A percentile compares a stretch with the other conserved stretches of the same genome.
These are phyloP conservation scores for Doris montereyensis DNA, from an alignment of 2,888 invertebrate species.

Conservation along the genomic window DNA sequence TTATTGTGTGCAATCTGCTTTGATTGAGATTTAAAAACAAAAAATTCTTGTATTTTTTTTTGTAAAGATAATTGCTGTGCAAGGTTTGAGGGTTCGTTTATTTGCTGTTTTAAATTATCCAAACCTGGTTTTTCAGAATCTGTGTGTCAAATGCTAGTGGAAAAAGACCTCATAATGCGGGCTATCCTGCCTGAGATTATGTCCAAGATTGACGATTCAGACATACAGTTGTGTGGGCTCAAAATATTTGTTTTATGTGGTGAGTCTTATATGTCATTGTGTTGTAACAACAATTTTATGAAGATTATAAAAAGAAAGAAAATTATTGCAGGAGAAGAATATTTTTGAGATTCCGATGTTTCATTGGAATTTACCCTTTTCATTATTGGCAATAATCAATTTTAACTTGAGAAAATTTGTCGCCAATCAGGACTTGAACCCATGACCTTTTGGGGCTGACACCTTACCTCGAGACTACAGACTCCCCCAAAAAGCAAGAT, in stretches of 20 bases:
- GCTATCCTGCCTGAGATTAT: slow-evolving; percentile 50
- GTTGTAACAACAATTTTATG: too few species aligned
- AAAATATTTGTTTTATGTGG: slow-evolving; percentile 49
- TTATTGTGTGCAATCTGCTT: too few species aligned
- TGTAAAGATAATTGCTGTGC: background rate
- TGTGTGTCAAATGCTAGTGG: slow-evolving; percentile 44
- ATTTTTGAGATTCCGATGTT: too few species aligned
- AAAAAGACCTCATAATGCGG: slow-evolving; percentile 49
- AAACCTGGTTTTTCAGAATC: slow-evolving; percentile 40
- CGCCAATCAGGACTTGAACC: too few species aligned
- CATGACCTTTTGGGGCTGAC: too few species aligned
- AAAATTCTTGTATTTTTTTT: too few species aligned
- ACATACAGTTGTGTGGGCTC: slow-evolving; percentile 51
- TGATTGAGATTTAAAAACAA: too few species aligned
- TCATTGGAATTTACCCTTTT: slow-evolving; percentile 10
- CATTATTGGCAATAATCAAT: background rate
- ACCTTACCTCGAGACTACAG: too few species aligned
- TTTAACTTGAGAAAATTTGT: background rate
- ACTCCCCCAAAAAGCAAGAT: too few species aligned
- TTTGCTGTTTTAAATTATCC: background rate
- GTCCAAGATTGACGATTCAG: slow-evolving; percentile 40
- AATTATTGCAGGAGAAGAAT: too few species aligned
- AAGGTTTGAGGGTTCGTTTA: background rate
- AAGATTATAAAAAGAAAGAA: too few species aligned
- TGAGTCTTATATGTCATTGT: slow-evolving; percentile 33